Percentiles rank a stretch among this genome's conserved stretches.
phyloP scores from a whole-genome alignment of 2,113 vertebrate genomes.

The Sinocyclocheilus anophthalmus region DNA sequence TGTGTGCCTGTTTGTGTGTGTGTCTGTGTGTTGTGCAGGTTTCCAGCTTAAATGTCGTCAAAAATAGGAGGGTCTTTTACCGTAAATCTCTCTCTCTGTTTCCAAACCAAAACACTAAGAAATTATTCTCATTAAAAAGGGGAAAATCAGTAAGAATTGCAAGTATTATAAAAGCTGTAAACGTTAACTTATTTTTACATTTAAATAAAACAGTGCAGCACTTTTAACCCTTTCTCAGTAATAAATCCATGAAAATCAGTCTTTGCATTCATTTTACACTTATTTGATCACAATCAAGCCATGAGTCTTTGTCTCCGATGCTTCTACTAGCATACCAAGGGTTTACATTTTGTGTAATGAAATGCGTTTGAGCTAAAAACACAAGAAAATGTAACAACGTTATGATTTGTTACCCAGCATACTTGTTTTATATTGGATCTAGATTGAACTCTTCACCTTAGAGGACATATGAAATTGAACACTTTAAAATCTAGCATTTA shows the following conservation, averaged over 20 bases:
- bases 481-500: conserved; percentile 15
- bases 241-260: background rate
- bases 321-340: background rate
- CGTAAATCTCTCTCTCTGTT: conserved; percentile 50
- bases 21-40: conserved; percentile 16
- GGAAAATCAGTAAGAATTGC: background rate
- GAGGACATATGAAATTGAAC: background rate
- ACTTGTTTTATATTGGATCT: background rate
- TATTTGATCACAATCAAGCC: background rate
- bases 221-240: background rate
- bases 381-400: background rate
- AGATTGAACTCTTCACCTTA: background rate
- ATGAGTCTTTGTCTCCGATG: background rate
- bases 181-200: background rate
- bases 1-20: conserved; percentile 31
- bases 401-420: background rate
- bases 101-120: conserved; percentile 17
- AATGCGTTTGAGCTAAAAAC: background rate
- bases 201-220: background rate
- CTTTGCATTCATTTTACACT: background rate
- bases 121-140: conserved; percentile 15
- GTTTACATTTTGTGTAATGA: background rate
- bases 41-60: conserved; percentile 13
- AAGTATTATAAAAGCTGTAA: background rate
- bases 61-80: conserved; percentile 56